phyloP scores from a whole-genome alignment of 1,140 invertebrate species.

The Homalodisca vitripennis region DNA sequence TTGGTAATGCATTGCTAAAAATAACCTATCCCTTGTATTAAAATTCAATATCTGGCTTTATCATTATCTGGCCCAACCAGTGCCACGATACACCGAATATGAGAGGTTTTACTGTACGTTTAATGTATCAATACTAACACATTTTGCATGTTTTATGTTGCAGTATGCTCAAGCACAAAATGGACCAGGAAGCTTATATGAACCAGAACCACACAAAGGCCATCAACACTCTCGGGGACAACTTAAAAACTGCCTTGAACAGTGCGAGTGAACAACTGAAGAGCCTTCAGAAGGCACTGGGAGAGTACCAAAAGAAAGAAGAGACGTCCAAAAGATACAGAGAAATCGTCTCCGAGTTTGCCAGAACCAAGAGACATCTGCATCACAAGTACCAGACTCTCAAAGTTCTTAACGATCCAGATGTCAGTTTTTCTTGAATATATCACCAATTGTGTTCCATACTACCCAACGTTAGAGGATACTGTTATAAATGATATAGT shows the following conservation, averaged over 20 bases:
- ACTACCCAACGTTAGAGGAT: too few species aligned
- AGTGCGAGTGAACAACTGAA: not conserved
- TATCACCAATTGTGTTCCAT: too few species aligned
- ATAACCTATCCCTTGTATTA: too few species aligned
- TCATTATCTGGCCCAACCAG: too few species aligned
- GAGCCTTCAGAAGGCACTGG: not conserved
- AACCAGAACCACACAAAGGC: not conserved
- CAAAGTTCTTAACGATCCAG: not conserved
- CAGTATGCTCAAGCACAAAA: not conserved
- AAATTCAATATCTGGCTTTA: too few species aligned
- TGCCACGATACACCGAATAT: too few species aligned
- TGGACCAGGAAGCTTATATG: not conserved
- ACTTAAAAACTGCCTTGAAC: not conserved
- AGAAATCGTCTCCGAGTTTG: not conserved
- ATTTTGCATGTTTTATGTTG: not conserved
- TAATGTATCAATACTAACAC: too few species aligned
- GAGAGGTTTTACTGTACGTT: too few species aligned
- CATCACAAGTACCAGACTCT: not conserved
- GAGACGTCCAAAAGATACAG: not conserved
- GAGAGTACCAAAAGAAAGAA: not conserved
- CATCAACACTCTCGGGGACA: not conserved
- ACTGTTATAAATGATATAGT: too few species aligned
- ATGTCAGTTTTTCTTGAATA: not conserved
- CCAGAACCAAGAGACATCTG: not conserved
- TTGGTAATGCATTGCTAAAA: too few species aligned